Evolutionary conservation across 2,113 vertebrate species (phyloP), one percentile per base, ranked within the genome.

Genomic region (Albula glossodonta): DNA sequence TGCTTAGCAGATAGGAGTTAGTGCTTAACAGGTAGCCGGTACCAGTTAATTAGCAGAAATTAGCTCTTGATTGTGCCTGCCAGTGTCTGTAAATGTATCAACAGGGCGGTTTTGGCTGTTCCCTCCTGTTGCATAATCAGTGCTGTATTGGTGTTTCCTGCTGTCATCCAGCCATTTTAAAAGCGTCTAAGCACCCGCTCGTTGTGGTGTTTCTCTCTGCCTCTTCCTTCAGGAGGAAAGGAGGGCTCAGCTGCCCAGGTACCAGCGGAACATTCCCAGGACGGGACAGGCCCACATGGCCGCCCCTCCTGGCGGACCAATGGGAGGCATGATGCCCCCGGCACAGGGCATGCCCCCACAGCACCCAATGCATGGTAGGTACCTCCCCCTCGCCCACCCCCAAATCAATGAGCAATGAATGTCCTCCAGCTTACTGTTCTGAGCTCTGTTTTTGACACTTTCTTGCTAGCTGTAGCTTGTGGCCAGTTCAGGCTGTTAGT

Each of bases 201-300:
- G 88, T 91, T 88, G 22, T 90, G 83, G 56, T 91, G 52, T 63
- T 88, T 93, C 81, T 74, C 17, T 83, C 51, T 22, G 19, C 80
- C 86, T 60, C 70, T 48, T 66, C 84, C 13, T 60, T 86, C 89
- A 99, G 98, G 98, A 99, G 92, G 98, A 99, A 91, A 97, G 97
- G 94, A 95, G 97, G 93, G 97, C 98, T 13, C 97, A 98, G 94
- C 91, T 98, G 94, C 97, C 97, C 84, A 98, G 99, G 85, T 99
- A 99, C 81, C 97, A 99, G 86, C 97, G 97, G 88, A 97, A 98
- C 89, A 94, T 98, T 89, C 97, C 98, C 90, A 94, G 97, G 19
- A 95, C 96, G 4, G 97, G 97, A 86, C 98, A 98, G 90, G 95
- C 96, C 87, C 93, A 97, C 87, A 94, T 95, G 89, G 96, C 96